Evolutionary conservation across 2,888 invertebrate species (phyloP), one percentile per base, ranked within the genome.

Genomic region (Pseudococcus jackbeardsleyi): DNA sequence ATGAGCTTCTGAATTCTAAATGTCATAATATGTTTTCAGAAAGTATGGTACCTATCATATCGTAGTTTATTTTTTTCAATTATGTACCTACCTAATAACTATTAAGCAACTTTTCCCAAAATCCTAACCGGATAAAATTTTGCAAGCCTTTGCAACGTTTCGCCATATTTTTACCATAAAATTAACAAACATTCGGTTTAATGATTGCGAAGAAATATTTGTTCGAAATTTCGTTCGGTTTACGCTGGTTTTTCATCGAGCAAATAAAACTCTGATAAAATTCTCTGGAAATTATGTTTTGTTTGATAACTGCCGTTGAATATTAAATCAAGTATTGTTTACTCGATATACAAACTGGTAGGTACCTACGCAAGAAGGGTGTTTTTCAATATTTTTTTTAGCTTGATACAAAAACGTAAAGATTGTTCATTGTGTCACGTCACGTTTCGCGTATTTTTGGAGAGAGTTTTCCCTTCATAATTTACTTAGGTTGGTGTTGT

Each of bases 301-400:
- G 39, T 39, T 82, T 82, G 46, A 82, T 42, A 82, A 5, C 39
- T 46, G 39, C 19, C n/a, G 46, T 19, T 46, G 82, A 82, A 82
- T 82, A 82, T 82, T 82, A 82, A 82, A 82, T 82, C 42, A 42
- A 42, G 42, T 82, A 82, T 82, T 82, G 46, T 82, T 42, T 82
- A 42, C 42, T 42, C 15, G 39, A 42, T 39, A 42, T 17, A 17
- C 46, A n/a, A 54, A 50, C 48, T 50, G 48, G 54, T 42, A 42
- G 48, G 54, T 42, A 42, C 42, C 42, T 54, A 17, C 7, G n/a
- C n/a, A 17, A 54, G 54, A n/a, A 54, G 54, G 54, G 54, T 54
- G 54, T 54, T 54, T 54, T 54, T n/a, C 82, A 82, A n/a, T 17
- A 77, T 77, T 77, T 77, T 77, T 72, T 22, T 33, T 79, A 79